Evolutionary conservation across 92 coral and sea anemone species (phyloP).

Genomic region (Phymanthus crucifer): DNA sequence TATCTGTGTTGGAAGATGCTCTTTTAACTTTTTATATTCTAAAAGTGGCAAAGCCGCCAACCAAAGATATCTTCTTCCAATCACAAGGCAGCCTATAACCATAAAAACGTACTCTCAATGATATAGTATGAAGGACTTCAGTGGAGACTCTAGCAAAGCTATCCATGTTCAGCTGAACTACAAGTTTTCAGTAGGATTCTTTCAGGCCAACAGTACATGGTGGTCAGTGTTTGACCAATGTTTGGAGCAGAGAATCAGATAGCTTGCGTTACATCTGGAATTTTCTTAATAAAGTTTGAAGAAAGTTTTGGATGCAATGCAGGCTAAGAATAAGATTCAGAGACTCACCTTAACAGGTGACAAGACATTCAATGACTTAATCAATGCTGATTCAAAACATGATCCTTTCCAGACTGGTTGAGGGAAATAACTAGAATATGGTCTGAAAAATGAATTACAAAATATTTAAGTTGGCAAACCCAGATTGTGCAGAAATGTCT

Average conservation of each 20-base stretch:
- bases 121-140: too few relatives aligned
- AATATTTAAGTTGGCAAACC: too few relatives aligned
- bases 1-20: conserved; percentile 4
- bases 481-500: too few relatives aligned
- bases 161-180: too few relatives aligned
- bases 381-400: conserved; percentile 19
- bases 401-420: conserved; percentile 46
- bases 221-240: too few relatives aligned
- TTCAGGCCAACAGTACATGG: too few relatives aligned
- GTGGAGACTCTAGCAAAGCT: too few relatives aligned
- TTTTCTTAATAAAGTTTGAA: too few relatives aligned
- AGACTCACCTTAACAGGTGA: conserved; percentile 14
- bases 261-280: too few relatives aligned
- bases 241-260: too few relatives aligned
- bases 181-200: too few relatives aligned
- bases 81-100: conserved; percentile 24
- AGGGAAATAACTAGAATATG: conserved; percentile 30
- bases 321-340: background rate
- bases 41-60: conserved; percentile 15
- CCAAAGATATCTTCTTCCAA: conserved; percentile 21
- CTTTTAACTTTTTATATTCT: conserved; percentile 9
- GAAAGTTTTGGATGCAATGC: too few relatives aligned
- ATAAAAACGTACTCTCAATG: conserved; percentile 8
- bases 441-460: background rate
- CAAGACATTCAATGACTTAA: conserved; percentile 22